Evolutionary conservation across 2,888 invertebrate genomes (phyloP), one percentile per base, ranked within the genome.

Genomic region (Ecdyonurus torrentis): DNA sequence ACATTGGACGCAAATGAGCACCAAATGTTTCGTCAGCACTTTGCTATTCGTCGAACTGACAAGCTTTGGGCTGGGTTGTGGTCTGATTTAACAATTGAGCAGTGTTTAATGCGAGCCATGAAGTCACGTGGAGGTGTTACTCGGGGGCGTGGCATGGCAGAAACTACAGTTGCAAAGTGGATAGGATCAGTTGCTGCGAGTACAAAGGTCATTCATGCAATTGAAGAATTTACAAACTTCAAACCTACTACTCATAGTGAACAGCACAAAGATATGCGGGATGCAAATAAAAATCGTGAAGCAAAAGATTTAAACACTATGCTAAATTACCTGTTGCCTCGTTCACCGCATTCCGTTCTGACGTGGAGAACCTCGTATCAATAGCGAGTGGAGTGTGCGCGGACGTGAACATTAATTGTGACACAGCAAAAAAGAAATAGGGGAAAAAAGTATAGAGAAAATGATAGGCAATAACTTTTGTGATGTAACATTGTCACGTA

Each of bases 31-130:
- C 23, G 18, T 1, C 37, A 37, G 15, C n/a, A 19, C 22, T 61
- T 61, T 50, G 52, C 61, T 2, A 10, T 61, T 18, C 52, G 61
- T 22, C 7, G 61, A 61, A 52, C 20, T 23, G 24, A 61, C 18
- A 61, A 61, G 22, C 24, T 24, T 7, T 61, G 52, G 61, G 61
- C 61, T 20, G 52, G 61, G 7, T 18, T 61, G 20, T 61, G 0
- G 52, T 37, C 37, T 37, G 37, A 37, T 15, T 15, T 37, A 15
- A 15, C 37, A 5, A 37, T 37, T 37, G 37, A 37, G 37, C 37
- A 37, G 37, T 37, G 15, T 15, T 37, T 37, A 37, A 37, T 37
- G 37, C 5, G 15, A 37, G 5, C 37, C 37, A 37, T 37, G 5
- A 37, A 37, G 15, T 10, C 37, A 37, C 37, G 37, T 37, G 37